These are phyloP conservation scores for Hirtodrosophila confusa DNA, from an alignment of 2,888 invertebrate species.

Conservation along the genomic window DNA sequence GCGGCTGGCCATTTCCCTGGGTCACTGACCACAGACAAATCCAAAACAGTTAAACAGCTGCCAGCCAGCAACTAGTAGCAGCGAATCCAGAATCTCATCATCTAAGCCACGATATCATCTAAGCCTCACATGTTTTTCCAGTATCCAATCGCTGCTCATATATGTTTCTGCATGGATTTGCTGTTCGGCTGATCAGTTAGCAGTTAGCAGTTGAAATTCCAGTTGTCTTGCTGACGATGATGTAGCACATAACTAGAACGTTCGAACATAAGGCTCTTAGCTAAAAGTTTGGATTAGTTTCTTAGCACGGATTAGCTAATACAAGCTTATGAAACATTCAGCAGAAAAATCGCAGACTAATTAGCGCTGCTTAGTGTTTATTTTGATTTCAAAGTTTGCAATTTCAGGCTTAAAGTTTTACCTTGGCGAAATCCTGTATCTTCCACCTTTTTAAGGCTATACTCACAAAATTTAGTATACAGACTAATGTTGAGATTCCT, in stretches of 20 bases:
- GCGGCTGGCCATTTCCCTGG: slow-evolving; percentile 33
- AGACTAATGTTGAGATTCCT: no score
- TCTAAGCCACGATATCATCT: neutral
- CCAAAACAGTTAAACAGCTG: slow-evolving; percentile 62
- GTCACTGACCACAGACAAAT: slow-evolving; percentile 78
- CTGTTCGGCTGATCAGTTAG: slow-evolving; percentile 7
- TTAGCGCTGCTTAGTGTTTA: no score
- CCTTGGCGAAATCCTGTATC: no score
- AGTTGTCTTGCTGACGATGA: neutral
- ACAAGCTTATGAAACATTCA: no score
- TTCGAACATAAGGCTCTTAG: neutral
- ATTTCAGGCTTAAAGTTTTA: no score
- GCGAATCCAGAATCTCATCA: slow-evolving; percentile 13
- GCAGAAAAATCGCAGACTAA: no score
- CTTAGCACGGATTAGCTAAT: no score
- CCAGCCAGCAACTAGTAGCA: slow-evolving; percentile 27
- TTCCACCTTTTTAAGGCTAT: no score
- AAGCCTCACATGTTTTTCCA: neutral
- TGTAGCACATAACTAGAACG: neutral
- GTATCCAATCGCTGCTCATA: neutral
- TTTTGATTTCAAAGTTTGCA: no score
- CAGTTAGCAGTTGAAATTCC: slow-evolving; percentile 5
- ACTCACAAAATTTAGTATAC: no score
- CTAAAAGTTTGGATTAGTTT: no score
- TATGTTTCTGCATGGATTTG: neutral